Percentiles rank a stretch among this genome's conserved stretches.
These are phyloP conservation scores for Platorchestia sp. DNA, from an alignment of 1,140 invertebrate genomes.

Conservation along the genomic window DNA sequence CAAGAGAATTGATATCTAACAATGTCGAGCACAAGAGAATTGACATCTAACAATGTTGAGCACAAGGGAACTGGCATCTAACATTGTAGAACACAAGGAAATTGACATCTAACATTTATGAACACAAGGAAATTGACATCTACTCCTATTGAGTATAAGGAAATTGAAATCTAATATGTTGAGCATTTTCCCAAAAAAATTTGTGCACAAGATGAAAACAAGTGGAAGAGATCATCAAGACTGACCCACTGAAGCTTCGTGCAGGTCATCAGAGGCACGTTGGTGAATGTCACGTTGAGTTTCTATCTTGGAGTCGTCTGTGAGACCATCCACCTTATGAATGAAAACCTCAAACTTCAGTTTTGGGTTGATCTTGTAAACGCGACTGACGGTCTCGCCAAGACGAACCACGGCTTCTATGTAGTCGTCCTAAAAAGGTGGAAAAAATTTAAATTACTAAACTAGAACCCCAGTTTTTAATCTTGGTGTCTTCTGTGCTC, in stretches of 20 bases:
- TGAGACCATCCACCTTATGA: slow-evolving; percentile 98
- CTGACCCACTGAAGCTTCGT: slow-evolving; percentile 80
- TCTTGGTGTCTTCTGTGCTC: neutral
- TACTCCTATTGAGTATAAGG: no score
- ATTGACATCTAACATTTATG: no score
- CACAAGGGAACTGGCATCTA: no score
- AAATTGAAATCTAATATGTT: no score
- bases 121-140: no score
- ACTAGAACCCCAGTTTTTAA: neutral
- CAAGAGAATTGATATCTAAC: no score
- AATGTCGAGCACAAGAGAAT: no score
- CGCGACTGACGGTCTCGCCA: slow-evolving; percentile 92
- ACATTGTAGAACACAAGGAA: no score
- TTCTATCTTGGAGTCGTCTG: slow-evolving; percentile 98
- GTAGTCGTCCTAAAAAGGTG: slow-evolving; percentile 87
- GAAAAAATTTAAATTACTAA: neutral
- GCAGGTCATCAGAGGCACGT: slow-evolving; percentile 93
- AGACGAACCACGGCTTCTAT: slow-evolving; percentile 95
- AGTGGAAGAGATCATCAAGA: neutral
- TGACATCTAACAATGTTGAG: no score
- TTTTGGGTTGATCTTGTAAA: slow-evolving; percentile 94
- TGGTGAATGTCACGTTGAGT: slow-evolving; percentile 98
- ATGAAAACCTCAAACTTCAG: slow-evolving; percentile 99
- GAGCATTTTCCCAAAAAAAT: no score
- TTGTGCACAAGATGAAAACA: neutral